Evolutionary conservation across 2,888 invertebrate genomes (phyloP).

Genomic region (Euclidia mi): DNA sequence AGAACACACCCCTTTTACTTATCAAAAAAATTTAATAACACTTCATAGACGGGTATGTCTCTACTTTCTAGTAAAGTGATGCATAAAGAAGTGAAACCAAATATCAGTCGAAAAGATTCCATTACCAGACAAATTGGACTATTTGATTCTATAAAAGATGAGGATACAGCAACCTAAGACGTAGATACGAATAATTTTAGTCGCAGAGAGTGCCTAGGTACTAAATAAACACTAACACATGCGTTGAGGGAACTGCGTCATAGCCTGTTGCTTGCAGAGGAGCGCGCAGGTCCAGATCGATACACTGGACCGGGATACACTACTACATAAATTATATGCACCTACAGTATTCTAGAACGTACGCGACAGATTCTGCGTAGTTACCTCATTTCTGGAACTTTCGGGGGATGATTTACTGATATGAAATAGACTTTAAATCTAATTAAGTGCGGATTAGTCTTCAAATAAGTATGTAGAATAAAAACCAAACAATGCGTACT

Average conservation of each 20-base stretch:
- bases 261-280: slow-evolving; percentile 68
- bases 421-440: slow-evolving; percentile 5
- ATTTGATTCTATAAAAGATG: no score
- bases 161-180: no score
- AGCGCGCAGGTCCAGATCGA: slow-evolving; percentile 79
- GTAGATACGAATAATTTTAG: neutral
- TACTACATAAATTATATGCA: slow-evolving; percentile 61
- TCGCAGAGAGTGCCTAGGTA: slow-evolving; percentile 7
- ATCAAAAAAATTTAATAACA: no score
- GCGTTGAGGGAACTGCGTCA: slow-evolving; percentile 67
- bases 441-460: neutral
- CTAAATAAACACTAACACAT: slow-evolving; percentile 50
- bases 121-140: no score
- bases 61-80: no score
- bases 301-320: slow-evolving; percentile 59
- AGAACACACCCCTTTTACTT: no score
- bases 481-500: no score
- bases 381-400: slow-evolving; percentile 19
- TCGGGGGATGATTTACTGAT: slow-evolving; percentile 11
- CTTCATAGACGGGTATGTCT: no score
- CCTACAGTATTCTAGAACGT: slow-evolving; percentile 48
- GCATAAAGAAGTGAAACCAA: no score
- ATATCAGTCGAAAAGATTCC: no score
- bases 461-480: no score
- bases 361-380: slow-evolving; percentile 45